These are phyloP conservation scores for Callaeas wilsoni DNA, from an alignment of 2,113 vertebrate genomes.

Conservation along the genomic window DNA sequence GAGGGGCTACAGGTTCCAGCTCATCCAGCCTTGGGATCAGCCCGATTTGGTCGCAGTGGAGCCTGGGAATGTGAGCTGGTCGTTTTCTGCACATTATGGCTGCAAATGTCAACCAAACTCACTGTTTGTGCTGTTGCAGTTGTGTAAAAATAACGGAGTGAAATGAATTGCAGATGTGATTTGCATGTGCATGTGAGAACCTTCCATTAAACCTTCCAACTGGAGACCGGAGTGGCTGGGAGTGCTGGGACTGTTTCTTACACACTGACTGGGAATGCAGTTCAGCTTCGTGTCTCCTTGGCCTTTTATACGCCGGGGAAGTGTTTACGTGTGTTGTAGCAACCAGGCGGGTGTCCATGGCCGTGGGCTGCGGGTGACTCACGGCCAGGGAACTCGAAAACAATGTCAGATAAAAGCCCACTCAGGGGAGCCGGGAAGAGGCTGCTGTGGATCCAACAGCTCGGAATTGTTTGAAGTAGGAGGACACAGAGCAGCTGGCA, in stretches of 20 bases:
- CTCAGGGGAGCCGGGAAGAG: not conserved
- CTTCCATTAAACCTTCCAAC: conserved; percentile 17
- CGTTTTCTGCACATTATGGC: not conserved
- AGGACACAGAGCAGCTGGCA: not conserved
- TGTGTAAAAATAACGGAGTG: not conserved
- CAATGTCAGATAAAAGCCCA: not conserved
- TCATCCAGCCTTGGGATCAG: not conserved
- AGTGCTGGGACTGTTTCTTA: not conserved
- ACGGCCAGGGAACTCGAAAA: conserved; percentile 39
- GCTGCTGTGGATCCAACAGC: not conserved
- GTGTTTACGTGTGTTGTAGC: conserved; percentile 70
- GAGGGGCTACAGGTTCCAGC: not conserved
- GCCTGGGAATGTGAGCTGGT: not conserved
- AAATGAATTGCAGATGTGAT: not conserved
- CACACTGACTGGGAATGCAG: not conserved
- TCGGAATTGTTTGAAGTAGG: not conserved
- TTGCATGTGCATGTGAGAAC: not conserved
- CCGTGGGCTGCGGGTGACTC: conserved; percentile 46
- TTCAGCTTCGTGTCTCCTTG: not conserved
- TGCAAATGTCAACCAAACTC: not conserved
- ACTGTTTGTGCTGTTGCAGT: not conserved
- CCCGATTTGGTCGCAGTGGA: not conserved
- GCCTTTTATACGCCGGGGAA: conserved; percentile 24
- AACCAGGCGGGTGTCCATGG: conserved; percentile 22
- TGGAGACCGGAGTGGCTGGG: not conserved